phyloP scores from a whole-genome alignment of 2,888 invertebrate species.

The Herminia tarsipennalis region DNA sequence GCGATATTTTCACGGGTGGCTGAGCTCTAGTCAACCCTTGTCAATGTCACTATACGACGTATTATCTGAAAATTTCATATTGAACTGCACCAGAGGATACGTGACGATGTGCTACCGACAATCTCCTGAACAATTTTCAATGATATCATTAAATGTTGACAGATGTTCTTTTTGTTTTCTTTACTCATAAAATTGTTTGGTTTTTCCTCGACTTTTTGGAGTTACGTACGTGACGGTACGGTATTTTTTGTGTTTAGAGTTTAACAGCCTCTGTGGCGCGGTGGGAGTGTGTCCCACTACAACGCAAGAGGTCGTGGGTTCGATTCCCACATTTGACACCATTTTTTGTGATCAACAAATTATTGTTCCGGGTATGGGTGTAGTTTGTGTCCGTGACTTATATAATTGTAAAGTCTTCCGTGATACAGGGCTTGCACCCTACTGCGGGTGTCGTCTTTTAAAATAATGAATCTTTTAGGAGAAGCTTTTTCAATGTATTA shows the following conservation, averaged over 20 bases:
- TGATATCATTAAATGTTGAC: constrained; percentile 38
- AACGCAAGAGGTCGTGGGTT: too few relatives aligned
- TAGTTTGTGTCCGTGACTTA: too few relatives aligned
- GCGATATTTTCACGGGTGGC: constrained; percentile 74
- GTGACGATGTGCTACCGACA: constrained; percentile 32
- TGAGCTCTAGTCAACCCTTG: constrained; percentile 72
- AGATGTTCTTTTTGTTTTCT: constrained; percentile 25
- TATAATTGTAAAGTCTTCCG: too few relatives aligned
- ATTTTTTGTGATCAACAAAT: too few relatives aligned
- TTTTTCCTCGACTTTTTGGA: constrained; percentile 19
- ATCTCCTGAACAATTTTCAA: constrained; percentile 27
- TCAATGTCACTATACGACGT: constrained; percentile 75
- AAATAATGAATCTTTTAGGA: too few relatives aligned
- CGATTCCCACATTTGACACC: too few relatives aligned
- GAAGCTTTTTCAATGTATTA: too few relatives aligned
- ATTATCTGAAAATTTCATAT: constrained; percentile 75
- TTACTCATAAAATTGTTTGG: constrained; percentile 20
- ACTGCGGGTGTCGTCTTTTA: too few relatives aligned
- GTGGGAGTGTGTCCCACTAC: too few relatives aligned
- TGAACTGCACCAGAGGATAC: constrained; percentile 64
- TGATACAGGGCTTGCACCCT: too few relatives aligned
- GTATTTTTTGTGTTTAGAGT: constrained; percentile 5
- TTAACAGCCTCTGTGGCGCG: too few relatives aligned
- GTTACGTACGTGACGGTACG: constrained; percentile 20
- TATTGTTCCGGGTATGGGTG: too few relatives aligned